Conservation (phyloP, 2,113 vertebrate species). For the Anguilla japonica region DNA sequence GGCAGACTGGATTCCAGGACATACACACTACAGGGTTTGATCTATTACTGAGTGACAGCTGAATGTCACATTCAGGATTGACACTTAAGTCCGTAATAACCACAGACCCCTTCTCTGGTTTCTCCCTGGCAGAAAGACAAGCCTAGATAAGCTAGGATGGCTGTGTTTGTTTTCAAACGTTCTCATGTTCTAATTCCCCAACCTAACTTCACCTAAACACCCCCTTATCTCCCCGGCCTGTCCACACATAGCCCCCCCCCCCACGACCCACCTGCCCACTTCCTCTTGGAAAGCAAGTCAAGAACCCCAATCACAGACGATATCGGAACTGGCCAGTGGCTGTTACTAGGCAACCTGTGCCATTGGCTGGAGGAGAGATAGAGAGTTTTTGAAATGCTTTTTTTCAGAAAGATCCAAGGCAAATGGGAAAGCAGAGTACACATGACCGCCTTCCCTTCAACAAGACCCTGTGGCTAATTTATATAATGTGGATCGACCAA, state of each 20-base stretch:
- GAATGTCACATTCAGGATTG: background rate
- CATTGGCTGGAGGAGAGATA: background rate
- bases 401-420: background rate
- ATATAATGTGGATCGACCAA: background rate
- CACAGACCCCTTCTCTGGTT: background rate
- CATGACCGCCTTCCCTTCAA: background rate
- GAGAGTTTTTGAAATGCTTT: background rate
- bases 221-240: background rate
- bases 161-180: background rate
- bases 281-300: no score
- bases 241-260: no score
- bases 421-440: background rate
- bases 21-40: background rate
- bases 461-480: background rate
- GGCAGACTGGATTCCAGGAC: background rate
- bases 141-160: background rate
- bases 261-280: no score
- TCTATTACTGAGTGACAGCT: background rate
- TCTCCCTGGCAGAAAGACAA: background rate
- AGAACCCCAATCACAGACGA: background rate
- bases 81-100: no score
- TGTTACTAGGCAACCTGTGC: background rate
- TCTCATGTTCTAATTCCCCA: background rate
- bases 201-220: background rate
- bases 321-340: background rate